A percentile compares a stretch with the other conserved stretches of the same genome.
These are phyloP conservation scores for Microctonus aethiopoides DNA, from an alignment of 2,888 invertebrate species.

Conservation along the genomic window DNA sequence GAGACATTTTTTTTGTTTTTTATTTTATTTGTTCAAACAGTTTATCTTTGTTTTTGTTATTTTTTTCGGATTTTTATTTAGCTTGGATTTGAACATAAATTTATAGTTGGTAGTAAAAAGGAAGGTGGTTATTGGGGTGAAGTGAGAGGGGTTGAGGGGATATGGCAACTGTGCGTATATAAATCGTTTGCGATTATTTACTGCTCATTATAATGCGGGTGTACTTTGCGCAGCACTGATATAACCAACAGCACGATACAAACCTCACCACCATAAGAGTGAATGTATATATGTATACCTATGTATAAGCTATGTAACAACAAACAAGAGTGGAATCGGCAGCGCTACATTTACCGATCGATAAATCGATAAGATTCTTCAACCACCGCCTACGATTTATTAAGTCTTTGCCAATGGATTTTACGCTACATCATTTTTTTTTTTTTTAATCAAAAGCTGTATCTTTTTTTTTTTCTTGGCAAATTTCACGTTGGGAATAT, in stretches of 20 bases:
- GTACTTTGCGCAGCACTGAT: constrained; percentile 37
- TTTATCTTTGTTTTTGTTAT: too few species aligned
- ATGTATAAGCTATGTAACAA: neutral
- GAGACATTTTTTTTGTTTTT: neutral
- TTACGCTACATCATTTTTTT: neutral
- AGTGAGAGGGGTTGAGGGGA: constrained; percentile 25
- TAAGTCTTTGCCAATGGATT: constrained; percentile 42
- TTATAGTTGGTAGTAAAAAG: constrained; percentile 1
- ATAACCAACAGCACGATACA: neutral
- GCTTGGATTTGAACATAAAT: neutral
- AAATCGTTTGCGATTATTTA: constrained; percentile 57
- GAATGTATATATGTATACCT: too few species aligned
- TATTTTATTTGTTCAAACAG: too few species aligned
- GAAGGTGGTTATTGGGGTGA: constrained; percentile 17
- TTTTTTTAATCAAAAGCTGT: too few species aligned
- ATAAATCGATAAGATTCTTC: constrained; percentile 50
- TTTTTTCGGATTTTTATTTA: neutral
- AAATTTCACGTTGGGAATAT: too few species aligned
- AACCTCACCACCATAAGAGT: too few species aligned
- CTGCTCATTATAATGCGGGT: constrained; percentile 59
- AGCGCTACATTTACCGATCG: constrained; percentile 44
- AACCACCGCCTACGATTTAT: constrained; percentile 58
- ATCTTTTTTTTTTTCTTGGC: too few species aligned
- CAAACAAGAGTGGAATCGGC: constrained; percentile 49
- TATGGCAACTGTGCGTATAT: constrained; percentile 32